phyloP scores from a whole-genome alignment of 2,797 vertebrate species.

The Hydrocynus forskahlii region DNA sequence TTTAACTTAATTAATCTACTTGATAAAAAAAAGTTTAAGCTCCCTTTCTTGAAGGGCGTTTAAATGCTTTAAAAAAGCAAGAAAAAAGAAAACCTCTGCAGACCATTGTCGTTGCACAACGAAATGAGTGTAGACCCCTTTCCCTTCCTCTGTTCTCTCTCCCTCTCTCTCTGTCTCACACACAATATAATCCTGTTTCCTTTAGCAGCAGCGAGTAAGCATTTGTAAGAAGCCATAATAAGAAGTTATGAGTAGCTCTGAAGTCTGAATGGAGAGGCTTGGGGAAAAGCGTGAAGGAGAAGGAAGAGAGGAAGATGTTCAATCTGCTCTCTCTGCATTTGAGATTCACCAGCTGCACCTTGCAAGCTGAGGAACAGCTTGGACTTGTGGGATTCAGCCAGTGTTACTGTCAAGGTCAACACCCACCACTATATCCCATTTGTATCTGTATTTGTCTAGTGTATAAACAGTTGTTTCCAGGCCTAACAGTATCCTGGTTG shows the following conservation, averaged over 20 bases:
- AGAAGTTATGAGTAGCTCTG: neutral
- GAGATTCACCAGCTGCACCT: constrained; percentile 43
- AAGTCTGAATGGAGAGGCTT: constrained; percentile 8
- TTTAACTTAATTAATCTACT: neutral
- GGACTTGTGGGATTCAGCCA: neutral
- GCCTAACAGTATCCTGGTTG: neutral
- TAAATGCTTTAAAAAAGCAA: neutral
- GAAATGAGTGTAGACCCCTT: constrained; percentile 1
- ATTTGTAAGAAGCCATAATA: neutral
- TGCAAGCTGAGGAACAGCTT: constrained; percentile 3
- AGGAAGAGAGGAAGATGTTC: constrained; percentile 27
- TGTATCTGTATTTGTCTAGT: constrained; percentile 6
- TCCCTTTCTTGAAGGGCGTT: neutral
- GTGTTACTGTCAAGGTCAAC: constrained; percentile 1
- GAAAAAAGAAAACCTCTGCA: neutral
- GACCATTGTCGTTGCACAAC: neutral
- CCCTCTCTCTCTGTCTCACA: too few relatives aligned
- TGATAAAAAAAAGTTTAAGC: neutral
- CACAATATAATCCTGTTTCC: neutral
- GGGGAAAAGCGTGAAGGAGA: constrained; percentile 24
- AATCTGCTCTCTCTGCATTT: constrained; percentile 17
- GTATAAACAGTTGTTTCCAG: constrained; percentile 10
- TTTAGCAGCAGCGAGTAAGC: constrained; percentile 9
- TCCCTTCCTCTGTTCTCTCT: neutral
- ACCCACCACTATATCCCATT: neutral